phyloP scores from a whole-genome alignment of 1,140 invertebrate species.

The Drosophila teissieri region DNA sequence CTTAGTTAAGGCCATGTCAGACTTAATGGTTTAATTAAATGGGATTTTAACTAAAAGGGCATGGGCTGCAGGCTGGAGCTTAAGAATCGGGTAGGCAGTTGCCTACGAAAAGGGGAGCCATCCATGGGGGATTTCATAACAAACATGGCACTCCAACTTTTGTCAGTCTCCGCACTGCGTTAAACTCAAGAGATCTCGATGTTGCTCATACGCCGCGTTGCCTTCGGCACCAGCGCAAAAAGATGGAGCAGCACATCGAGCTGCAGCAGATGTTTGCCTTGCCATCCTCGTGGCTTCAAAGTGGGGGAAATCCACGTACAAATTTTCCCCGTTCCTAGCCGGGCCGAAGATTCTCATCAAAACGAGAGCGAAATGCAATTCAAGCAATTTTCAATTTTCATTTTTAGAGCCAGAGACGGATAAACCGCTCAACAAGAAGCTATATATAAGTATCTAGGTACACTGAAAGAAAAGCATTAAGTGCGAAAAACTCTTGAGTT shows the following conservation, averaged over 20 bases:
- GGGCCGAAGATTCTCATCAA: slow-evolving; percentile 10
- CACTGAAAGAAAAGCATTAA: background rate
- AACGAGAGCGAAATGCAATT: slow-evolving; percentile 65
- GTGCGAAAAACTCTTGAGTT: background rate
- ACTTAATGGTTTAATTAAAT: slow-evolving; percentile 72
- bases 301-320: background rate
- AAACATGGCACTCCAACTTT: slow-evolving; percentile 68
- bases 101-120: too few species aligned
- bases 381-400: slow-evolving; percentile 77
- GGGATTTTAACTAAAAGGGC: slow-evolving; percentile 34
- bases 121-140: slow-evolving; percentile 53
- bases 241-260: slow-evolving; percentile 5
- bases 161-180: slow-evolving; percentile 27
- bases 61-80: background rate
- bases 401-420: slow-evolving; percentile 36
- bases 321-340: background rate
- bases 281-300: background rate
- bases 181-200: slow-evolving; percentile 37
- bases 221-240: slow-evolving; percentile 7
- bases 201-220: slow-evolving; percentile 65
- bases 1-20: slow-evolving; percentile 39
- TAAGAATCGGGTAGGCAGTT: background rate
- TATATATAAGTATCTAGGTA: slow-evolving; percentile 3
- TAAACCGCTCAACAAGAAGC: slow-evolving; percentile 19
- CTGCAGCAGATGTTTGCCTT: slow-evolving; percentile 42